Percentiles rank a stretch among this genome's conserved stretches.
phyloP scores from a whole-genome alignment of 2,888 invertebrate genomes.

The Melolontha melolontha region DNA sequence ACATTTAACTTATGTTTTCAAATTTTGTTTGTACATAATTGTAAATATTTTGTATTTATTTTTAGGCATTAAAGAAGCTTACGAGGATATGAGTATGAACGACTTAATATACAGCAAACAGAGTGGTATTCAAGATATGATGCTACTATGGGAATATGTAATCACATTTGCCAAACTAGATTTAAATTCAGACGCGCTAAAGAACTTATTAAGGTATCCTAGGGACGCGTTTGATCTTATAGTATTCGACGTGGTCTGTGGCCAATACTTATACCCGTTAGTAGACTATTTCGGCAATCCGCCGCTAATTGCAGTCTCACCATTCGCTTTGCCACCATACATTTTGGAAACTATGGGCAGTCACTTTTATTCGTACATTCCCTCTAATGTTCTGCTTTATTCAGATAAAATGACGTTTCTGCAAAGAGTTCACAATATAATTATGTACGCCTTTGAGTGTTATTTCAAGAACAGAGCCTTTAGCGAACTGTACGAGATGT shows the following conservation, averaged over 20 bases:
- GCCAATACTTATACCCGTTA: slow-evolving; percentile 48
- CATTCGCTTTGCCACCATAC: slow-evolving; percentile 43
- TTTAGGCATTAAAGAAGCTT: too few relatives aligned
- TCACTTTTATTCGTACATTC: slow-evolving; percentile 52
- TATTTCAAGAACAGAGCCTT: slow-evolving; percentile 36
- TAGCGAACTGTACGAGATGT: slow-evolving; percentile 44
- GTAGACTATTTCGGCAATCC: slow-evolving; percentile 48
- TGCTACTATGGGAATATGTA: background rate
- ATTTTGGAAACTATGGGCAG: slow-evolving; percentile 43
- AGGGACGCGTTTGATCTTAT: slow-evolving; percentile 50
- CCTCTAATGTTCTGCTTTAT: slow-evolving; percentile 47
- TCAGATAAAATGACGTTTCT: slow-evolving; percentile 50
- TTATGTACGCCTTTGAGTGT: slow-evolving; percentile 6
- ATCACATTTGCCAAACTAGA: slow-evolving; percentile 38
- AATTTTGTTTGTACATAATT: too few relatives aligned
- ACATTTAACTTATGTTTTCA: too few relatives aligned
- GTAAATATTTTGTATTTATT: too few relatives aligned
- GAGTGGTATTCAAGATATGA: too few relatives aligned
- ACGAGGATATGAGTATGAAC: too few relatives aligned
- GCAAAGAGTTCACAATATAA: slow-evolving; percentile 50
- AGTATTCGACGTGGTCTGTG: slow-evolving; percentile 45
- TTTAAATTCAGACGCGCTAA: slow-evolving; percentile 42
- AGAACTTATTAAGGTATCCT: slow-evolving; percentile 48
- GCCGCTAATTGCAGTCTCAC: slow-evolving; percentile 47
- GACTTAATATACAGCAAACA: too few relatives aligned